phyloP scores from a whole-genome alignment of 2,797 vertebrate species.

The Sebastes hopkinsi region DNA sequence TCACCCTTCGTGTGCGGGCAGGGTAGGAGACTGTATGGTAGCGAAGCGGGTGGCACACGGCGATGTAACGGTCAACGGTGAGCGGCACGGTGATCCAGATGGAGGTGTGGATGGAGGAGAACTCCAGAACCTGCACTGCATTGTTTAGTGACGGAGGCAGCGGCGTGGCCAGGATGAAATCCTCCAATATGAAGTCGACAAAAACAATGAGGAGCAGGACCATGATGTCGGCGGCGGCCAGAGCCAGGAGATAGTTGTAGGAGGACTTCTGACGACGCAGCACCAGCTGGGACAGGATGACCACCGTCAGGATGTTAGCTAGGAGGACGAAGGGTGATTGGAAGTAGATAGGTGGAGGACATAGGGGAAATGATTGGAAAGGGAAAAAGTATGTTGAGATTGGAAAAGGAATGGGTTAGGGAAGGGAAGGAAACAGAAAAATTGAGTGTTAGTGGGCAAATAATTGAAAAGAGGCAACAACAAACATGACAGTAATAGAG shows the following conservation, averaged over 20 bases:
- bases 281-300: slow-evolving; percentile 96
- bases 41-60: slow-evolving; percentile 93
- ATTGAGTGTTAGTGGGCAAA: slow-evolving; percentile 56
- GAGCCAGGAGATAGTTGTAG: slow-evolving; percentile 96
- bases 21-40: slow-evolving; percentile 96
- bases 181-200: slow-evolving; percentile 95
- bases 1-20: slow-evolving; percentile 92
- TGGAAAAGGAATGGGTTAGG: slow-evolving; percentile 40
- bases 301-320: slow-evolving; percentile 97
- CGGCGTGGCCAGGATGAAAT: slow-evolving; percentile 89
- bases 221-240: slow-evolving; percentile 94
- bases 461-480: slow-evolving; percentile 33
- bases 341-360: slow-evolving; percentile 23
- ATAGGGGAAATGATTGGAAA: slow-evolving; percentile 12
- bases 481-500: slow-evolving; percentile 14
- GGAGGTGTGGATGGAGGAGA: slow-evolving; percentile 97
- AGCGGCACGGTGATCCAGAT: slow-evolving; percentile 97
- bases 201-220: slow-evolving; percentile 97
- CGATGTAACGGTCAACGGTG: slow-evolving; percentile 95
- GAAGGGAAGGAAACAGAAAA: slow-evolving; percentile 51
- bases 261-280: slow-evolving; percentile 96
- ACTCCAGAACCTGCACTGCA: slow-evolving; percentile 93
- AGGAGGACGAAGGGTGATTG: slow-evolving; percentile 45
- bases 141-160: slow-evolving; percentile 90
- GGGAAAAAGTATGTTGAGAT: slow-evolving; percentile 23